Conservation (phyloP, 2,888 invertebrate genomes). For the Strigamia transsilvanica region DNA sequence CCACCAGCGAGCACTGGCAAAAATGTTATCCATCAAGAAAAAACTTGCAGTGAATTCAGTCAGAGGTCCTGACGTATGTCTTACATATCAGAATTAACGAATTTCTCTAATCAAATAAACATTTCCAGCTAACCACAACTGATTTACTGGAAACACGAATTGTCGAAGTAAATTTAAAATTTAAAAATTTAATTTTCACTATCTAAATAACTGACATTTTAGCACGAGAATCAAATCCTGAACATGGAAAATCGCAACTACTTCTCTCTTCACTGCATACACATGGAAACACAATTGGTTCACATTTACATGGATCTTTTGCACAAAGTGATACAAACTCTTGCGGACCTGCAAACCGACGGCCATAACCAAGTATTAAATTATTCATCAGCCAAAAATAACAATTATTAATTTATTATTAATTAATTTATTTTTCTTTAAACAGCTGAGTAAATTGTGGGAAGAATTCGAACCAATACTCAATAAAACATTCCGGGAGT, state of each 20-base stretch:
- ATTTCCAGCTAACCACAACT: not conserved
- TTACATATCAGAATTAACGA: not conserved
- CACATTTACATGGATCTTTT: constrained; percentile 63
- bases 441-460: constrained; percentile 24
- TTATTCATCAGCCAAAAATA: not conserved
- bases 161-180: constrained; percentile 53
- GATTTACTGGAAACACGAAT: constrained; percentile 53
- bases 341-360: constrained; percentile 57
- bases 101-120: not conserved
- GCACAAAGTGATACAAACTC: constrained; percentile 57
- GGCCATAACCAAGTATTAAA: constrained; percentile 56
- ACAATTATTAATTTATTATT: not conserved
- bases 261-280: constrained; percentile 65
- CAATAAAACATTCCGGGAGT: not conserved
- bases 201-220: constrained; percentile 43
- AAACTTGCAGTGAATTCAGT: constrained; percentile 50
- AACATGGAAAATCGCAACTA: constrained; percentile 65
- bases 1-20: constrained; percentile 54
- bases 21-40: constrained; percentile 52
- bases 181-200: too few species aligned
- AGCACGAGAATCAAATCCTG: constrained; percentile 64
- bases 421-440: not conserved
- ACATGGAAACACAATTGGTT: constrained; percentile 65
- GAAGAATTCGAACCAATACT: not conserved
- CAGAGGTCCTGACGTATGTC: constrained; percentile 50